Conservation (phyloP, 2,797 vertebrate species). For the Gephyroberyx darwinii region DNA sequence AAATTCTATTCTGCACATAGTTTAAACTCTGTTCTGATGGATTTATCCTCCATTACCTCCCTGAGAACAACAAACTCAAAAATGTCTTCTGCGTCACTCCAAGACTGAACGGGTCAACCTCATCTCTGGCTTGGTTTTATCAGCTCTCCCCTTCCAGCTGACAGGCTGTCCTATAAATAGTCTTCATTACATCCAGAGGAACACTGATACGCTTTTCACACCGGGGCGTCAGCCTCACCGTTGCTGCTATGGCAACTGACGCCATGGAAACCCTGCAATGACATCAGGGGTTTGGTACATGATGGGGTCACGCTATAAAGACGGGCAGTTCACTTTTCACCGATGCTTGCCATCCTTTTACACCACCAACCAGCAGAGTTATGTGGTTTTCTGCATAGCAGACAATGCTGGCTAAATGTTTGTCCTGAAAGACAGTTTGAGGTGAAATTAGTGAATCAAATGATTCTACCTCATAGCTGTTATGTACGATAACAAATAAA, state of each 20-base stretch:
- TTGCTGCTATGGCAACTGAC: constrained; percentile 41
- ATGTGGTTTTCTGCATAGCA: no score
- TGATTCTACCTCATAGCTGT: no score
- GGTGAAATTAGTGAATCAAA: no score
- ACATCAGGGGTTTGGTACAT: constrained; percentile 10
- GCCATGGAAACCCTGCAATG: constrained; percentile 42
- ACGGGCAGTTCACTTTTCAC: not conserved
- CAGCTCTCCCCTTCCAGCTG: constrained; percentile 6
- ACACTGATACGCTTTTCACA: constrained; percentile 26
- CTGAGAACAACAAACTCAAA: not conserved
- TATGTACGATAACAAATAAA: no score
- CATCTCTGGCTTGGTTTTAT: not conserved
- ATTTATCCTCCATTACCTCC: no score
- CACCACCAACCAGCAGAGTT: no score
- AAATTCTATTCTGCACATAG: no score
- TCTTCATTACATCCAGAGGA: constrained; percentile 4
- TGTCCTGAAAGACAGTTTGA: no score
- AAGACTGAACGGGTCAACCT: not conserved
- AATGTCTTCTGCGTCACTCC: not conserved
- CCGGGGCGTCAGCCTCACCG: constrained; percentile 24
- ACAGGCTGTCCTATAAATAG: constrained; percentile 7
- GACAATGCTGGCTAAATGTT: no score
- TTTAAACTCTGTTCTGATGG: no score
- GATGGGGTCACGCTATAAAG: not conserved
- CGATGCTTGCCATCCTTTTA: no score